Evolutionary conservation across 1,140 invertebrate species (phyloP).

Genomic region (Lepidurus packardi): DNA sequence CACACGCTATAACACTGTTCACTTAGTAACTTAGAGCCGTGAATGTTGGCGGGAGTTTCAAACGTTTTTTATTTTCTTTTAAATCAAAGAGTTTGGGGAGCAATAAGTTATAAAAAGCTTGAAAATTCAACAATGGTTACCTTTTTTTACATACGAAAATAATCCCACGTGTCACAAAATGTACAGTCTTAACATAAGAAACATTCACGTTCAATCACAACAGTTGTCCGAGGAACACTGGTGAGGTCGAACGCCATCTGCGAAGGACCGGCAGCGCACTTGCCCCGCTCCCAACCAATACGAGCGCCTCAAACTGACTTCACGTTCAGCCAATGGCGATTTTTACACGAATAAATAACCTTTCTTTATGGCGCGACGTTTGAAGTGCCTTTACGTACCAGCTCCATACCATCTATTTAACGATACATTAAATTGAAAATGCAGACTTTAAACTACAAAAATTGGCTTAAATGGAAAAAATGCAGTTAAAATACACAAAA

Average conservation of each 20-base stretch:
- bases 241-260: constrained; percentile 12
- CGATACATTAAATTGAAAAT: not conserved
- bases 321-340: not conserved
- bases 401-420: not conserved
- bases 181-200: not conserved
- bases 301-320: not conserved
- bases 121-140: not conserved
- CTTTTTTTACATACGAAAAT: not conserved
- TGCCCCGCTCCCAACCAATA: not conserved
- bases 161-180: constrained; percentile 1
- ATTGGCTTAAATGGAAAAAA: not conserved
- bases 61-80: not conserved
- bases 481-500: constrained; percentile 2
- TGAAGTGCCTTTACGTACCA: not conserved
- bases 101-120: not conserved
- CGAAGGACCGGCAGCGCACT: not conserved
- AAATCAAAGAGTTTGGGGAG: not conserved
- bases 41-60: not conserved
- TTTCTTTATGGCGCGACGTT: not conserved
- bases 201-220: constrained; percentile 19
- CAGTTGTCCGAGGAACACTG: constrained; percentile 15
- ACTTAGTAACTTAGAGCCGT: not conserved
- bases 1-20: too few relatives aligned
- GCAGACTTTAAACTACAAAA: not conserved
- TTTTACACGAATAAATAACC: not conserved